Conservation (phyloP, 2,797 vertebrate species). For the Mormyrops boulengeri region DNA sequence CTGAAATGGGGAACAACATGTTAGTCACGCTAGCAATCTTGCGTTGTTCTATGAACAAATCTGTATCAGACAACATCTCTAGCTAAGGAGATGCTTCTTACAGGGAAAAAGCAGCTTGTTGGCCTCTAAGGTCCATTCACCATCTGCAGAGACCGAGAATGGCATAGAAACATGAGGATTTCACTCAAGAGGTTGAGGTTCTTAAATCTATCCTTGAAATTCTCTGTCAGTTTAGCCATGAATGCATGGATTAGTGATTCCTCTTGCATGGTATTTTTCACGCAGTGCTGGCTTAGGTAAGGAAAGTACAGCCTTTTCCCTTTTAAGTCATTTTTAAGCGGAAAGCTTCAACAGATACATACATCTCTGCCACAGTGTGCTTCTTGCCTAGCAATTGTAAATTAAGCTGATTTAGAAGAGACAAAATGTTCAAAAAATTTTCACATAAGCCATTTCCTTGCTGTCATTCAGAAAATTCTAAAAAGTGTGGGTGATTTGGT, state of each 20-base stretch:
- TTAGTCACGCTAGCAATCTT: not conserved
- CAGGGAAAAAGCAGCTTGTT: slow-evolving; percentile 16
- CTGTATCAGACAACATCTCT: slow-evolving; percentile 15
- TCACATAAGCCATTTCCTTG: not conserved
- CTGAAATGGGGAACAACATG: not conserved
- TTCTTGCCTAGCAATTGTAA: slow-evolving; percentile 18
- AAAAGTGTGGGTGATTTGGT: not conserved
- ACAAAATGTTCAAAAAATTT: slow-evolving; percentile 15
- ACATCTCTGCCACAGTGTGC: slow-evolving; percentile 18
- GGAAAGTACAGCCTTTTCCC: slow-evolving; percentile 7
- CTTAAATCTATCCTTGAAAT: slow-evolving; percentile 20
- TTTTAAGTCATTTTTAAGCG: slow-evolving; percentile 18
- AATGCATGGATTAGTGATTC: slow-evolving; percentile 12
- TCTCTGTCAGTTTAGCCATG: slow-evolving; percentile 19
- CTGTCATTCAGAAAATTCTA: not conserved
- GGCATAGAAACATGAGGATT: slow-evolving; percentile 15
- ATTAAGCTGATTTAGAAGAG: slow-evolving; percentile 24
- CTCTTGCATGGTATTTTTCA: slow-evolving; percentile 9
- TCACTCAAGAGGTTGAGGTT: slow-evolving; percentile 22
- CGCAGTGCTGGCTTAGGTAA: not conserved
- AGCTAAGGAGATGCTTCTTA: slow-evolving; percentile 25
- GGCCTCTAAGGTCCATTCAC: slow-evolving; percentile 22
- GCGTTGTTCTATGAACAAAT: slow-evolving; percentile 19
- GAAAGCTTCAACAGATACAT: slow-evolving; percentile 10
- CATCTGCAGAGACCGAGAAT: slow-evolving; percentile 23